Conservation (phyloP, 2,113 vertebrate genomes). For the Eulemur rufifrons region DNA sequence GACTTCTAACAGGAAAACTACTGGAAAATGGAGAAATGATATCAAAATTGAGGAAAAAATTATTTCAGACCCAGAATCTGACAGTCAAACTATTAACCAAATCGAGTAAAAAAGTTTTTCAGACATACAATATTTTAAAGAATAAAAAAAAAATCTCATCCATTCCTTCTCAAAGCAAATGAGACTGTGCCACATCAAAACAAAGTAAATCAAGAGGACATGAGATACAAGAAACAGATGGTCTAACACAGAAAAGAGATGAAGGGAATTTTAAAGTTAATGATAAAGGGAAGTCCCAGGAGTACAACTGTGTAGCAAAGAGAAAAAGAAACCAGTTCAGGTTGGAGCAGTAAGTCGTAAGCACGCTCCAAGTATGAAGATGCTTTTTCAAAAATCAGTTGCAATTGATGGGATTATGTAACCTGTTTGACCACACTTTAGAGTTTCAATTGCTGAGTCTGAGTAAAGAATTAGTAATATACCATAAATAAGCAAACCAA, state of each 20-base stretch:
- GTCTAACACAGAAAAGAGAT: background rate
- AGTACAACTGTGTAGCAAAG: background rate
- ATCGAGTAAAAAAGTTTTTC: background rate
- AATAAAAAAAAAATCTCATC: background rate
- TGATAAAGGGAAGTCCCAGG: background rate
- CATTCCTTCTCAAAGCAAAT: constrained; percentile 20
- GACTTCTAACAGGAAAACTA: constrained; percentile 4
- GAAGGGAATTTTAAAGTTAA: background rate
- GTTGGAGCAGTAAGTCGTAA: background rate
- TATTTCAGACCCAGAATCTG: background rate
- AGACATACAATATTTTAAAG: background rate
- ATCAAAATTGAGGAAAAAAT: background rate
- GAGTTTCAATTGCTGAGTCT: background rate
- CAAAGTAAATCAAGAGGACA: background rate
- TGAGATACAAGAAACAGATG: background rate
- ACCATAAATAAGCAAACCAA: background rate
- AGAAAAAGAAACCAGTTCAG: background rate
- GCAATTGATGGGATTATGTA: background rate
- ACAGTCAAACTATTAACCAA: background rate
- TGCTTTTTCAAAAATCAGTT: background rate
- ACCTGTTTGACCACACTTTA: background rate
- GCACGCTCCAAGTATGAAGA: background rate
- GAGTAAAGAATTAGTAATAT: background rate
- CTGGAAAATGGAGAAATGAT: background rate
- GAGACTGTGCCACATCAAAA: background rate